Base-by-base conservation (phyloP, 2,113 vertebrate species). In the Rhinoderma darwinii region DNA sequence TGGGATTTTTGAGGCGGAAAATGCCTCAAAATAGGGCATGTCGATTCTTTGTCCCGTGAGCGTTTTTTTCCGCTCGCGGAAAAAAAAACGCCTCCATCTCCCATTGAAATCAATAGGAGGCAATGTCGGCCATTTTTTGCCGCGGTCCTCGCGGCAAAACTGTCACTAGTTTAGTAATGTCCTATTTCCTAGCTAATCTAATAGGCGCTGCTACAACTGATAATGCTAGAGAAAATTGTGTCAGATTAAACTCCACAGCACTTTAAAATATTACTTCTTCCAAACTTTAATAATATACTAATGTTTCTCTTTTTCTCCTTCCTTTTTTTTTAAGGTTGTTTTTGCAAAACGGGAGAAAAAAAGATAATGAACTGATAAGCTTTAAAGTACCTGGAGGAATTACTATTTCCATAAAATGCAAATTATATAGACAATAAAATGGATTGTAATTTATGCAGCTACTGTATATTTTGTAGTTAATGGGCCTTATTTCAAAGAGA, bases 401-500 rank as follows among this genome's bases (percentile, higher is more conserved):
- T 75, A 82, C 86, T 87, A 82, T 87, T 87, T 87, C 86, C 86
- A 87, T 87, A 87, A 87, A 87, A 87, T 82, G 86, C 68, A 82
- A 87, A 87, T 87, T 74, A 87, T 82, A 82, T 87, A 87, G 86
- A 87, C 86, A 82, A 87, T 87, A 87, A 87, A 74, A 87, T 82
- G 86, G 86, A 82, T 87, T 87, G 86, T 87, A 82, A 87, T 87
- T 87, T 87, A 87, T 87, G 78, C 86, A 87, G 68, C 68, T 44
- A 82, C 86, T 87, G 86, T 82, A 87, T 82, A 82, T 87, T 86
- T 87, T 87, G 86, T 61, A 87, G 86, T 87, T 87, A 87, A 87
- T 87, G 86, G 86, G 86, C 86, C 86, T 87, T 74, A 87, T 87
- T 87, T 87, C 79, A 74, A 82, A 87, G 79, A 87, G 51, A 87